Conservation (phyloP, 2,113 vertebrate species). For the Bungarus multicinctus region DNA sequence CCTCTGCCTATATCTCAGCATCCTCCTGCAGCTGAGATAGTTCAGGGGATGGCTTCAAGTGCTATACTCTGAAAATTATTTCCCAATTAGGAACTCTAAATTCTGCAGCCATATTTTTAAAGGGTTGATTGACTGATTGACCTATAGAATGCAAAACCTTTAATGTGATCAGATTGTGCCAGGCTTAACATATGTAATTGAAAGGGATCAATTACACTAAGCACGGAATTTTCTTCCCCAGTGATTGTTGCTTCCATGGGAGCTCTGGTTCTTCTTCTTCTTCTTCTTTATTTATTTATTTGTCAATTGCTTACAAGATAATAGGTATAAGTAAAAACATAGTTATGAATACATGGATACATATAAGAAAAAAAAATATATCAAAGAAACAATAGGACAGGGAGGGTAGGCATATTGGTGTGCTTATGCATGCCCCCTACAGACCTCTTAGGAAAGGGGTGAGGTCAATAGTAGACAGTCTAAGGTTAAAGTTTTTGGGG, state of each 20-base stretch:
- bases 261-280: too few species aligned
- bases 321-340: too few species aligned
- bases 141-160: not conserved
- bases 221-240: not conserved
- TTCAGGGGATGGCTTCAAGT: not conserved
- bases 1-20: not conserved
- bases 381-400: too few species aligned
- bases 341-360: too few species aligned
- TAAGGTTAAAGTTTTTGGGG: too few species aligned
- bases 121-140: not conserved
- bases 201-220: not conserved
- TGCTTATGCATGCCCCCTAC: too few species aligned
- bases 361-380: too few species aligned
- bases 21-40: not conserved
- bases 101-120: not conserved
- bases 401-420: too few species aligned
- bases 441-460: too few species aligned
- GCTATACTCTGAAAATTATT: not conserved
- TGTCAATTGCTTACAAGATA: too few species aligned
- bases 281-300: too few species aligned
- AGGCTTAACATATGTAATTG: not conserved
- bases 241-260: not conserved
- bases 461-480: too few species aligned
- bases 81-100: not conserved
- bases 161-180: not conserved